phyloP scores from a whole-genome alignment of 1,140 invertebrate genomes.

The Sitodiplosis mosellana region DNA sequence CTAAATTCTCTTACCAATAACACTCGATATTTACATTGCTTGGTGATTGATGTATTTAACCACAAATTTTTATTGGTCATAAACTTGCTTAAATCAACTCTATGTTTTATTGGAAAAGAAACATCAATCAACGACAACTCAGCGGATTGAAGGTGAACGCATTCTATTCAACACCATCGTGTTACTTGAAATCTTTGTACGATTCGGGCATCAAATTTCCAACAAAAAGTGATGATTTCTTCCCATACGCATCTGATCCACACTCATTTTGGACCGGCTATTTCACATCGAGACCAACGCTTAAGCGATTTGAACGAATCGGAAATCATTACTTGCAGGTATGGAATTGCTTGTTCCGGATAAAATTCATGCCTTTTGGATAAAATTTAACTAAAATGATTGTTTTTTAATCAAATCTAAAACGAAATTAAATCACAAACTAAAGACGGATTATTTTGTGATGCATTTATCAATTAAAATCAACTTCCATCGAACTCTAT shows the following conservation, averaged over 20 bases:
- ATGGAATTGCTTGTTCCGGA: no score
- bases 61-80: not conserved
- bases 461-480: no score
- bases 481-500: no score
- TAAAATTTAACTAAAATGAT: no score
- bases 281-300: conserved; percentile 71
- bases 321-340: conserved; percentile 67
- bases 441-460: no score
- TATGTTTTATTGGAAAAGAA: no score
- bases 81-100: no score
- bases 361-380: no score
- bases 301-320: conserved; percentile 61
- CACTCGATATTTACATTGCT: not conserved
- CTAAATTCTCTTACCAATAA: not conserved
- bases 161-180: conserved; percentile 88
- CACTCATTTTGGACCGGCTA: conserved; percentile 90
- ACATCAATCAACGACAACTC: conserved; percentile 37
- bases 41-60: not conserved
- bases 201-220: conserved; percentile 43
- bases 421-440: no score
- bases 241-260: conserved; percentile 72
- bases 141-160: conserved; percentile 48
- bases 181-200: conserved; percentile 73
- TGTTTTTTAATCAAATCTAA: no score
- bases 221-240: conserved; percentile 68